These are phyloP conservation scores for Oreochromis niloticus DNA, from an alignment of 2,113 vertebrate species.

Conservation along the genomic window DNA sequence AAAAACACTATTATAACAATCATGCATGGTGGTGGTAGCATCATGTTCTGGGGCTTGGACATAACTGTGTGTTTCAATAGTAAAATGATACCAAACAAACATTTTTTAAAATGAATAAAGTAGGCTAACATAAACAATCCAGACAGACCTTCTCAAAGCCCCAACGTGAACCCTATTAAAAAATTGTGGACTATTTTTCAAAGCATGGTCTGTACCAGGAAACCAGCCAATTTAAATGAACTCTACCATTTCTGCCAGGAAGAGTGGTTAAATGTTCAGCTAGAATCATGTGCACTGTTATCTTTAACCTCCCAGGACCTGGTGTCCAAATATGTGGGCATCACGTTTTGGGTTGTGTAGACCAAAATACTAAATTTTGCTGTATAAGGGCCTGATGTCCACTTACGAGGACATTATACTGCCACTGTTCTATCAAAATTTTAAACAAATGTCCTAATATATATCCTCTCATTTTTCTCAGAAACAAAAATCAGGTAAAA, in stretches of 20 bases:
- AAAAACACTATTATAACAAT: background rate
- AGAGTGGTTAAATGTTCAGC: background rate
- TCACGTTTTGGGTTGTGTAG: background rate
- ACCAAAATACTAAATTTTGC: background rate
- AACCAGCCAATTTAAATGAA: background rate
- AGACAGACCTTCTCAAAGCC: background rate
- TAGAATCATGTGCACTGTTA: background rate
- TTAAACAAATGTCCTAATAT: rapidly evolving
- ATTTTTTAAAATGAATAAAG: background rate
- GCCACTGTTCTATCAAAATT: background rate
- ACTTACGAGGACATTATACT: background rate
- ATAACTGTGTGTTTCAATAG: background rate
- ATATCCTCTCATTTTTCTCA: background rate
- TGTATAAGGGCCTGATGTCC: background rate
- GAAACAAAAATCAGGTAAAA: background rate
- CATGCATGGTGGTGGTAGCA: background rate
- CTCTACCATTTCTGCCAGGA: background rate
- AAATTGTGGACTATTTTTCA: background rate
- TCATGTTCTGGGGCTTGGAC: background rate
- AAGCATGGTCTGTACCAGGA: background rate
- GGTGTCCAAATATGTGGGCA: background rate
- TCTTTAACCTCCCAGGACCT: background rate
- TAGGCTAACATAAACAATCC: background rate
- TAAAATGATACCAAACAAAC: background rate
- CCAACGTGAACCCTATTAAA: background rate